Base-by-base conservation (phyloP, 2,888 invertebrate genomes). In the Sthenelais limicola region DNA sequence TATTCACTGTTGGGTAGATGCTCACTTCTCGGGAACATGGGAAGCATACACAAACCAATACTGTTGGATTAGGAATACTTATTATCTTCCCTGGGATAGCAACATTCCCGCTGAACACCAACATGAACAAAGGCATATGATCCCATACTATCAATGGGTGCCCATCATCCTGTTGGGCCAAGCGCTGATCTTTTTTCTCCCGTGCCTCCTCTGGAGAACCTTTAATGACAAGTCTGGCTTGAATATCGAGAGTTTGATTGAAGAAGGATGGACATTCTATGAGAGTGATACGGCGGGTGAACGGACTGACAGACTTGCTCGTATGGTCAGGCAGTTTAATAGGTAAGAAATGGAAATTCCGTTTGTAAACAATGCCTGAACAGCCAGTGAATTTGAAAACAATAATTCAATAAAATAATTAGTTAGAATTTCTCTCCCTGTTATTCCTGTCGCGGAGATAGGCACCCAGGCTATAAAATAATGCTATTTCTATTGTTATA, bases 11-110 rank as follows among this genome's bases (percentile, higher is more conserved):
- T 80, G 80, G 80, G 79, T 79, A 1, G 79, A 79, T 4, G 79
- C 79, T 18, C 79, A 80, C 54, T 80, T 80, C 70, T 77, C 76
- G 7, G 76, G 76, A 12, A 72, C 73, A 58, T 77, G 77, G 56
- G 79, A 80, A 71, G 73, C 74, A 24, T 80, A 80, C 71, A 74
- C 79, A 18, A 80, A 80, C 75, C 74, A 73, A 49, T 80, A 78
- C 77, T 80, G 80, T 74, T 80, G 80, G 80, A 75, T 80, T 9
- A 72, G 76, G 38, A 80, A 80, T 66, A 80, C 80, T 0, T 80
- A 80, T 71, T 80, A 79, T 47, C 76, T 80, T 12, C 78, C 80
- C 0, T 78, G 75, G 33, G 77, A 77, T 7, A 73, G 76, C 21
- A 62, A 80, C 62, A 78, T 80, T 24, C 80, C 80, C 12, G 75